Evolutionary conservation across 2,113 vertebrate genomes (phyloP), one percentile per base, ranked within the genome.

Genomic region (Calidris pygmaea): DNA sequence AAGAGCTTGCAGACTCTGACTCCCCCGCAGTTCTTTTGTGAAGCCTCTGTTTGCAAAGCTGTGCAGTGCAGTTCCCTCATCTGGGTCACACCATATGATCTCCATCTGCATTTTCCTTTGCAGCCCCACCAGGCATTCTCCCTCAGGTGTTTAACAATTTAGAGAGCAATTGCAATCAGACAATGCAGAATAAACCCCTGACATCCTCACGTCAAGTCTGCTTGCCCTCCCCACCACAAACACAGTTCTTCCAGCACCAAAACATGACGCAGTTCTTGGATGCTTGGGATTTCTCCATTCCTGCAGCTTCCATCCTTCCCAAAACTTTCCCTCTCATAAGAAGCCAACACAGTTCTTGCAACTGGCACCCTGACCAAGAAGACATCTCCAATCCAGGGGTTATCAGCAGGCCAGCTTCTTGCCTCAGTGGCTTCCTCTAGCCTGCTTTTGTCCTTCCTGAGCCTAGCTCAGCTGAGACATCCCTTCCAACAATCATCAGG

Each of bases 191-290:
- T 12, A 77, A 89, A 6, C 1, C 19, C 12, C 32, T 26, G 27
- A 14, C 12, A 47, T 14, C 22, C 53, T 62, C 72, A 43, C 12
- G 9, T 12, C 43, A 30, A 68, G 2, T 30, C 12, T 3, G 22
- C 16, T 84, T 16, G 5, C 41, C 11, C 9, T 74, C 37, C 29
- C 12, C 34, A 53, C 16, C 34, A 20, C 56, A 59, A 70, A n/a
- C 22, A 39, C 48, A 32, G 41, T 29, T 32, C 32, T 74, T 12
- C 47, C 68, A 80, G 24, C 37, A 74, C 37, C 83, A 67, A 63
- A 84, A 71, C 19, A 23, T 3, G 30, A 70, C 0, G 0, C 27
- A 70, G 45, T 0, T 1, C 32, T 59, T 7, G 7, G 24, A 20
- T 17, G 18, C 43, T 55, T 47, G 62, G 47, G 34, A 63, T 52